Percentiles rank a stretch among this genome's conserved stretches.
These are phyloP conservation scores for Ephialtes manifestator DNA, from an alignment of 2,888 invertebrate species.

Conservation along the genomic window DNA sequence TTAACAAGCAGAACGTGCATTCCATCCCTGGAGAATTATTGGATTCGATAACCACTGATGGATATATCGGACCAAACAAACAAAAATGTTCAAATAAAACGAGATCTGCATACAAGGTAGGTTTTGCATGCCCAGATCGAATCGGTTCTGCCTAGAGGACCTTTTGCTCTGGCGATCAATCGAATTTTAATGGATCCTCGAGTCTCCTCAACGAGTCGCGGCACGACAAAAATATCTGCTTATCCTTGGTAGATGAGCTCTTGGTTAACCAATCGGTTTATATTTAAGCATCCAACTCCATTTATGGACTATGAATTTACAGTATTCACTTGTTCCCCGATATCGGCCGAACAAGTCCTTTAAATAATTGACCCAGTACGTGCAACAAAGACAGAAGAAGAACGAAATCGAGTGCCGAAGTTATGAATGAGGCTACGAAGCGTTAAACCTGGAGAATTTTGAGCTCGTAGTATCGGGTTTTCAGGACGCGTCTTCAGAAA, in stretches of 20 bases:
- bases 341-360: neutral
- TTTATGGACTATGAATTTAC: neutral
- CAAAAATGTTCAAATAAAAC: neutral
- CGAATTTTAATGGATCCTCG: conserved; percentile 27
- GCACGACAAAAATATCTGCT: neutral
- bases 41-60: conserved; percentile 18
- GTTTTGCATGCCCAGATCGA: neutral
- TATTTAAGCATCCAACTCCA: neutral
- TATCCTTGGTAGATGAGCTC: neutral
- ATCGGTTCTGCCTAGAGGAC: neutral
- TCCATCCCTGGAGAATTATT: conserved; percentile 22
- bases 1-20: conserved; percentile 12
- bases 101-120: neutral
- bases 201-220: neutral
- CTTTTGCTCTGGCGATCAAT: conserved; percentile 27
- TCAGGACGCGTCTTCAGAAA: conserved; percentile 19
- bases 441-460: conserved; percentile 5
- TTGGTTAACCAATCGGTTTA: neutral
- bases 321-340: neutral
- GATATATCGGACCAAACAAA: conserved; percentile 14
- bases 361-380: neutral
- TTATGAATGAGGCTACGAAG: conserved; percentile 7
- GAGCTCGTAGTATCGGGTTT: conserved; percentile 16
- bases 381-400: neutral
- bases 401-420: neutral